These are phyloP conservation scores for Enteromius thamalakanensis DNA, from an alignment of 2,797 vertebrate species.

Conservation along the genomic window DNA sequence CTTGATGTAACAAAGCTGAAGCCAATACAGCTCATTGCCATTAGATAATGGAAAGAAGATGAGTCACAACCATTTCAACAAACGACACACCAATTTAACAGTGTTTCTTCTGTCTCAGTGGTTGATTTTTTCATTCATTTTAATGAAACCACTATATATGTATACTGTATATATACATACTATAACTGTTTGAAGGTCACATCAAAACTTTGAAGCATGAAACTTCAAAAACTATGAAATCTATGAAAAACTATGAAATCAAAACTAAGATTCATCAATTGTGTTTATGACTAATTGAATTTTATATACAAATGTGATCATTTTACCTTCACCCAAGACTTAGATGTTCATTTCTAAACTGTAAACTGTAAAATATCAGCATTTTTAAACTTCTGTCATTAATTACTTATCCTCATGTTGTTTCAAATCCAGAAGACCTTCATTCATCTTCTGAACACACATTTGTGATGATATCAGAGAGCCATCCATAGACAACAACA, in stretches of 20 bases:
- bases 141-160: background rate
- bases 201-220: background rate
- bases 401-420: too few relatives aligned
- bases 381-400: background rate
- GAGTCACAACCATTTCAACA: background rate
- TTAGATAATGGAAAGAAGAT: constrained; percentile 34
- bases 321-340: background rate
- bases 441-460: too few relatives aligned
- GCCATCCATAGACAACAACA: too few relatives aligned
- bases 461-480: too few relatives aligned
- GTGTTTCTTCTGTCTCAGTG: background rate
- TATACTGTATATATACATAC: too few relatives aligned
- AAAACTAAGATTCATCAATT: background rate
- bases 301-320: background rate
- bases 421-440: too few relatives aligned
- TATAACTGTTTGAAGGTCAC: background rate
- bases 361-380: background rate
- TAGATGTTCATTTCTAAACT: background rate
- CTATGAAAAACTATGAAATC: too few relatives aligned
- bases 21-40: constrained; percentile 45
- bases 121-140: background rate
- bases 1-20: constrained; percentile 59
- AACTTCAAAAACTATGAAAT: background rate
- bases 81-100: background rate
- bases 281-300: background rate